Base-by-base conservation (phyloP, 92 coral and sea anemone species). In the Zoanthus solanderi region DNA sequence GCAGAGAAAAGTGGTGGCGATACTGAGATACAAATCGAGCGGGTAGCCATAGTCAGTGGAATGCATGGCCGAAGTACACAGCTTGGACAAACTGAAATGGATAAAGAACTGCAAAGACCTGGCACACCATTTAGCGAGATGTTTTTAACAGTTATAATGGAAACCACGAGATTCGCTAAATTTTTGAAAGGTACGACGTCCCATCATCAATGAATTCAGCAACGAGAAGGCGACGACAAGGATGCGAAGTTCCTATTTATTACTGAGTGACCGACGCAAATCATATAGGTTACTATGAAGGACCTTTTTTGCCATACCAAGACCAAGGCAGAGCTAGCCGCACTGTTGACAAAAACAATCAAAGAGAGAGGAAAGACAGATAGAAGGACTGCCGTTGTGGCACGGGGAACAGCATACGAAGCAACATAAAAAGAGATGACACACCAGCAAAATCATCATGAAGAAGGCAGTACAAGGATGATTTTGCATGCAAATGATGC, bases 281-380 rank as follows among this genome's bases (percentile, higher is more conserved):
- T 7, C 60, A 72, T 53, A 81, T 81, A 88, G 53, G 87, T 87
- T 47, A 13, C 90, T 2, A 14, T 87, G 87, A 78, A 50, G 86
- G 42, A 71, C 15, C 77, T 81, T 42, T 76, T 78, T 44, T 32
- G 75, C 50, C 86, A 87, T 57, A 23, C 90, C 58, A 87, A 71
- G 71, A 87, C 90, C 75, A 87, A 87, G 76, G 79, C 78, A 79
- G 89, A 87, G 76, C 89, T 87, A 44, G 34, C 88, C 42, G 45
- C 67, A 14, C 48, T 47, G 18, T 28, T 88, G 28, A 82, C 91
- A 29, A 81, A 88, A 83, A 42, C 76, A 29, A 37, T 53, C 69
- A 61, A 31, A 8, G 85, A 48, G 53, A 61, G 42, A 60, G 85
- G 67, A 6, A 56, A 80, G 46, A 32, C 72, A 23, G 73, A 52